Evolutionary conservation across 2,113 vertebrate species (phyloP).

Genomic region (Cavia porcellus): DNA sequence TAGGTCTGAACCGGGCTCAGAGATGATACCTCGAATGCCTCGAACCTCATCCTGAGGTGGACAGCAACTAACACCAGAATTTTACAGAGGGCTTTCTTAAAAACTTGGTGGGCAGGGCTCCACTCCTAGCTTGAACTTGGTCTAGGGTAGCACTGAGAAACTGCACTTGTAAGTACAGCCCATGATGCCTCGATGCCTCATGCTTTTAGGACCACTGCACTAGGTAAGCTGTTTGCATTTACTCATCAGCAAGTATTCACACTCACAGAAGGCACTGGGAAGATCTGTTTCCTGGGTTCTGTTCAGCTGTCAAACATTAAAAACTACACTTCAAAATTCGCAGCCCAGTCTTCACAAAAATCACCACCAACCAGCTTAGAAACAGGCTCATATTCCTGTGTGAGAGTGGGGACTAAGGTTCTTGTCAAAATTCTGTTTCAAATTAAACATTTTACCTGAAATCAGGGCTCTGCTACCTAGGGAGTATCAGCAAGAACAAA

Average conservation of each 20-base stretch:
- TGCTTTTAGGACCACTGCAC: not conserved
- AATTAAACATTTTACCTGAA: not conserved
- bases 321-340: not conserved
- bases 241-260: not conserved
- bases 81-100: not conserved
- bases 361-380: conserved; percentile 1
- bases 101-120: not conserved
- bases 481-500: not conserved
- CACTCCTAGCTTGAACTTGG: not conserved
- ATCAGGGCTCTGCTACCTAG: not conserved
- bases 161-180: not conserved
- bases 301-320: not conserved
- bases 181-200: not conserved
- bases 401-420: not conserved
- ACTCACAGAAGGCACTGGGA: not conserved
- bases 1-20: not conserved
- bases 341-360: not conserved
- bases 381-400: not conserved
- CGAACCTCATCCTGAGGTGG: not conserved
- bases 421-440: conserved; percentile 5
- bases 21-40: not conserved
- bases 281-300: not conserved
- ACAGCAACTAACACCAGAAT: not conserved
- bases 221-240: not conserved
- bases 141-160: not conserved